Percentiles rank a stretch among this genome's conserved stretches.
Conservation (phyloP, 1,140 invertebrate genomes). For the Sminthurides bifidus region DNA sequence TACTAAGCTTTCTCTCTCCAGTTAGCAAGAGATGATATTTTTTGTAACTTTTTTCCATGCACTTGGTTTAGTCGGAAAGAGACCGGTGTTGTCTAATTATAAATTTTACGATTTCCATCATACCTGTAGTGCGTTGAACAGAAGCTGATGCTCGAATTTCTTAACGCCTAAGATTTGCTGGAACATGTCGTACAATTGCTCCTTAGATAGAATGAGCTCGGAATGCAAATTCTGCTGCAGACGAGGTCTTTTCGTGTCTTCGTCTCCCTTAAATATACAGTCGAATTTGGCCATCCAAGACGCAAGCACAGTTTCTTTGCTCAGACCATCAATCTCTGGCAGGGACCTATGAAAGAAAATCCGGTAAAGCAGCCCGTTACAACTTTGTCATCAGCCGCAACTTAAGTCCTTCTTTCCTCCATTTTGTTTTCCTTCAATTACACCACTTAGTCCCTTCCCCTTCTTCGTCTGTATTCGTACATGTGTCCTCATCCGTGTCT, state of each 20-base stretch:
- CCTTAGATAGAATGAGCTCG: slow-evolving; percentile 84
- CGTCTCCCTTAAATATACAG: slow-evolving; percentile 92
- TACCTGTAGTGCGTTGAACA: slow-evolving; percentile 96
- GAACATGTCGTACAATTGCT: slow-evolving; percentile 99
- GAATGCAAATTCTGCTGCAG: slow-evolving; percentile 81
- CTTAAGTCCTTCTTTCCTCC: no score
- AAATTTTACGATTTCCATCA: slow-evolving; percentile 29
- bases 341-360: no score
- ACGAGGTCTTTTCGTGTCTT: slow-evolving; percentile 72
- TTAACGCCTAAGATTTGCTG: slow-evolving; percentile 96
- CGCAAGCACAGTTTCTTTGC: slow-evolving; percentile 96
- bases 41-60: background rate
- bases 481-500: no score
- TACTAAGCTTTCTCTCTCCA: no score
- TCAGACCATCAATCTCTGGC: slow-evolving; percentile 97
- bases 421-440: no score
- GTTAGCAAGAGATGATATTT: no score
- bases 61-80: no score
- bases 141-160: slow-evolving; percentile 98
- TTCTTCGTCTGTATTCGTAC: no score
- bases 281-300: slow-evolving; percentile 99
- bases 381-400: no score
- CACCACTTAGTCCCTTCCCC: no score
- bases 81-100: no score
- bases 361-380: no score